Evolutionary conservation across 2,113 vertebrate species (phyloP).

Genomic region (Pelodiscus sinensis): DNA sequence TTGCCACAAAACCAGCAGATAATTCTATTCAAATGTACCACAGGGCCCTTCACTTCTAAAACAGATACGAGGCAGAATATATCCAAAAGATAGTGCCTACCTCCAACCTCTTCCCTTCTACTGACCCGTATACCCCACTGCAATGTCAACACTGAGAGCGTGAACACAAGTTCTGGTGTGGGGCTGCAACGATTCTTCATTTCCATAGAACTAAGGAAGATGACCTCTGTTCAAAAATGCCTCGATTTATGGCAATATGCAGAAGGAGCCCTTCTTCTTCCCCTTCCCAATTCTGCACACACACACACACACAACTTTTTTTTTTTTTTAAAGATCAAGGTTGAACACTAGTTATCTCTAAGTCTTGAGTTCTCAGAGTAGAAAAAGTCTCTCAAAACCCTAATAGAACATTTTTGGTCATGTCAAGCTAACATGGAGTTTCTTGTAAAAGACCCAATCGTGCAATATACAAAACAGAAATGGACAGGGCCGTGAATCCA

Average conservation of each 20-base stretch:
- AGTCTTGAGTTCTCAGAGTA: not conserved
- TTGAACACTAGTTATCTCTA: not conserved
- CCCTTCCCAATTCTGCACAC: not conserved
- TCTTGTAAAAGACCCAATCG: not conserved
- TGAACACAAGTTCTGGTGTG: not conserved
- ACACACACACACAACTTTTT: no score
- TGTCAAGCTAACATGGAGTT: not conserved
- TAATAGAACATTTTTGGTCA: not conserved
- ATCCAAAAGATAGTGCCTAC: fast-evolving
- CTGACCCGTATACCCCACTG: not conserved
- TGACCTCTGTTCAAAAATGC: not conserved
- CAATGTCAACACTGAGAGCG: not conserved
- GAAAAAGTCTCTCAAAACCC: not conserved
- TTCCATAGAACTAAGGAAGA: slow-evolving; percentile 10
- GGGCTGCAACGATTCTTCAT: not conserved
- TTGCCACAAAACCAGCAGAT: not conserved
- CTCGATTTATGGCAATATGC: not conserved
- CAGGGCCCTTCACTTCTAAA: not conserved
- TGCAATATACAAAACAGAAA: not conserved
- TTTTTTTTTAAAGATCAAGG: not conserved
- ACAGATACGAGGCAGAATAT: not conserved
- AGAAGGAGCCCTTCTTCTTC: not conserved
- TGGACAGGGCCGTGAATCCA: slow-evolving; percentile 4
- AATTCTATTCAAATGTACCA: not conserved
- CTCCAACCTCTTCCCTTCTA: not conserved